Evolutionary conservation across 92 coral and sea anemone genomes (phyloP), one percentile per base, ranked within the genome.

Genomic region (Virgularia gustaviana): DNA sequence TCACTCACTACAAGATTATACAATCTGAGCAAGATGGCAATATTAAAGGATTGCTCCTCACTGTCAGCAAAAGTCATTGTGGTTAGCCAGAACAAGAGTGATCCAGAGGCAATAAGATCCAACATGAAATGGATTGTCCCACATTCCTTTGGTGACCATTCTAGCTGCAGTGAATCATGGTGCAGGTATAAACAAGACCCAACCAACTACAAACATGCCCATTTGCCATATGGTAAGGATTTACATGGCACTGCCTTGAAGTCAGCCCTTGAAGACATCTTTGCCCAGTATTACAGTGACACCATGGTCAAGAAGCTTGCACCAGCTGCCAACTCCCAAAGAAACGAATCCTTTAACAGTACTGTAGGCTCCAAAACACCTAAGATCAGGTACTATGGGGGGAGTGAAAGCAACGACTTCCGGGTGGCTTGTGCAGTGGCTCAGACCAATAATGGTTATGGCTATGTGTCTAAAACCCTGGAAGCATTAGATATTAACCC

Each of bases 71-170:
- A 63, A 23, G 70, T 62, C 11, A 72, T 72, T 36, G n/a, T n/a
- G n/a, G n/a, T n/a, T n/a, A n/a, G n/a, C n/a, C n/a, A n/a, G n/a
- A n/a, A n/a, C n/a, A n/a, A n/a, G n/a, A n/a, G n/a, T n/a, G n/a
- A n/a, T n/a, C n/a, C n/a, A n/a, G n/a, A n/a, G n/a, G n/a, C n/a
- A n/a, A n/a, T n/a, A n/a, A n/a, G n/a, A n/a, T n/a, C n/a, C n/a
- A n/a, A n/a, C n/a, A n/a, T 59, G 22, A 15, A 55, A 25, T 51
- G 30, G 27, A 77, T 80, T 43, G 80, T 80, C 11, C 84, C 84
- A 25, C 79, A 79, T 63, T 83, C 86, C 10, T 84, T 88, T 77
- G 88, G 85, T 22, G 79, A 84, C 29, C 88, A 84, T 73, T 32
- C 41, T 2, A 52, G 53, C n/a, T 88, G 94, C 29, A 51, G 57